These are phyloP conservation scores for Synergus umbraculus DNA, from an alignment of 2,888 invertebrate genomes.

Conservation along the genomic window DNA sequence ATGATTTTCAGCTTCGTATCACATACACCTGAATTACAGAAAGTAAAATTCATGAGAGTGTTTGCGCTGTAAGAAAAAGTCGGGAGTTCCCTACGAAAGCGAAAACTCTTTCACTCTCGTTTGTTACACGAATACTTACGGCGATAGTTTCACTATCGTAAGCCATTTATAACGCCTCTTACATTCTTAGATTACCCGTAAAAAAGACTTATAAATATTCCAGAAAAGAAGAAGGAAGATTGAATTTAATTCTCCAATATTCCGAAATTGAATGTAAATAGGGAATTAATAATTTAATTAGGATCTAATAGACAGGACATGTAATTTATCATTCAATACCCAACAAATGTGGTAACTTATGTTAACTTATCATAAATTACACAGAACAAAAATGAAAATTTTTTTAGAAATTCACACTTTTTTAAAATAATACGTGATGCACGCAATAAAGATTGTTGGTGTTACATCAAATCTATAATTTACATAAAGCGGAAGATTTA, in stretches of 20 bases:
- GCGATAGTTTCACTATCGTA: conserved; percentile 53
- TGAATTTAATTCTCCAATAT: no score
- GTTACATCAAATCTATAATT: neutral
- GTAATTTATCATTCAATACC: no score
- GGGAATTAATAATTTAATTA: no score
- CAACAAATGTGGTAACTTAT: neutral
- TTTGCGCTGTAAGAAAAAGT: conserved; percentile 19
- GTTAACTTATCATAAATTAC: neutral
- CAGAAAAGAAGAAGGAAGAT: neutral
- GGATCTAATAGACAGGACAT: no score
- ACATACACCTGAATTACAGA: conserved; percentile 19
- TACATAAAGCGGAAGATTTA: neutral
- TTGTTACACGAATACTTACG: conserved; percentile 55
- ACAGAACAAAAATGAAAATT: neutral
- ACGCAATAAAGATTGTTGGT: neutral
- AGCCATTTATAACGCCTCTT: conserved; percentile 20
- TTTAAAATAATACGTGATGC: neutral
- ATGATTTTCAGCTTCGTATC: conserved; percentile 35
- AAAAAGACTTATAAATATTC: neutral
- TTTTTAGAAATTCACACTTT: neutral
- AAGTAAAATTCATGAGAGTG: conserved; percentile 40
- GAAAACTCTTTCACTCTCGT: conserved; percentile 68
- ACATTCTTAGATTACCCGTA: neutral
- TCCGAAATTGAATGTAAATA: no score
- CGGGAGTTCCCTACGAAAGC: conserved; percentile 63